Base-by-base conservation (phyloP, 2,113 vertebrate genomes). In the Misgurnus anguillicaudatus region DNA sequence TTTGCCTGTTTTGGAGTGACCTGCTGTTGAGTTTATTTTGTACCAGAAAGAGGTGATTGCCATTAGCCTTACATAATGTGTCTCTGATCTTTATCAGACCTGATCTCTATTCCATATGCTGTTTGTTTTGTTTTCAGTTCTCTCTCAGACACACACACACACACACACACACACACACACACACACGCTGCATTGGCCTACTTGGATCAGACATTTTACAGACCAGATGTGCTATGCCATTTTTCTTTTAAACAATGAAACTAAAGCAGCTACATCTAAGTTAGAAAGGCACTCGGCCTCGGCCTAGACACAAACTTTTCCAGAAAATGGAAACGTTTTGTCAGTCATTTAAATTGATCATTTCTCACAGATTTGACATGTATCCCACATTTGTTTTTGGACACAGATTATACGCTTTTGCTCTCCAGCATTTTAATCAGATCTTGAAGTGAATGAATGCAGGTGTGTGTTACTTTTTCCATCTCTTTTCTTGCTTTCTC, bases 101-200 rank as follows among this genome's bases (percentile, higher is more conserved):
- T 85, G 82, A 91, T 90, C 85, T 80, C 79, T 88, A 83, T 88
- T 77, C 78, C 89, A 89, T 87, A 91, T 88, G 87, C 80, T 82
- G 82, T 64, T 61, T 83, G 79, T 87, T 87, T 79, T 75, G n/a
- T 47, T 72, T 80, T 73, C 6, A 71, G 51, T 31, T 68, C 72
- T 71, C 77, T 71, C 80, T 53, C 68, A 85, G 63, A 51, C 70
- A 58, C 69, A 58, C 77, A 78, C 53, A 78, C 75, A 51, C 76
- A 58, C 53, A 63, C 36, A 75, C 72, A 79, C 57, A 48, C 47
- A 39, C 48, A 61, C 38, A n/a, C n/a, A n/a, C n/a, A n/a, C n/a
- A n/a, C n/a, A n/a, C n/a, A n/a, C n/a, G n/a, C n/a, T n/a, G 48
- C 47, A 21, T 71, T 70, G 65, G 21, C 71, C 58, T 31, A 76